These are phyloP conservation scores for Hylia prasina DNA, from an alignment of 2,113 vertebrate genomes.

Conservation along the genomic window DNA sequence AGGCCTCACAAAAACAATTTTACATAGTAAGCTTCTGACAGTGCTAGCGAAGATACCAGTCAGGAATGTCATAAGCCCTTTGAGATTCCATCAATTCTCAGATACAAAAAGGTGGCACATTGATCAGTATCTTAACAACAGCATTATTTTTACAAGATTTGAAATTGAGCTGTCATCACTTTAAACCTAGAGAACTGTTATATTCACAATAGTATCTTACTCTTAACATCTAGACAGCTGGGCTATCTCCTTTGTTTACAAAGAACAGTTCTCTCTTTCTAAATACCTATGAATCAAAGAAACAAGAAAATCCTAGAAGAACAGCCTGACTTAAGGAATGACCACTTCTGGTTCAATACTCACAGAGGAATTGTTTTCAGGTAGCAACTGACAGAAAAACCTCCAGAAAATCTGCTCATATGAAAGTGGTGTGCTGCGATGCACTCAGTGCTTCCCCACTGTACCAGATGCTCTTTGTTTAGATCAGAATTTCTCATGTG, in stretches of 20 bases:
- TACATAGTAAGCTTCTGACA: background rate
- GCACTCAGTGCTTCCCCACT: background rate
- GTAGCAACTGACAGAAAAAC: background rate
- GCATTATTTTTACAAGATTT: background rate
- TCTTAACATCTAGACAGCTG: background rate
- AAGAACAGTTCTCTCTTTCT: background rate
- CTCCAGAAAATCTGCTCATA: background rate
- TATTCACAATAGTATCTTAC: background rate
- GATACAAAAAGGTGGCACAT: background rate
- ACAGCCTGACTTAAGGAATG: background rate
- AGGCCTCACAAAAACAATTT: background rate
- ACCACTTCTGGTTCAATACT: background rate
- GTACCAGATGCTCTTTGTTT: background rate
- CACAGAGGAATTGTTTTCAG: background rate
- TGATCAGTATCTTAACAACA: background rate
- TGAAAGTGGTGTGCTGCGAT: background rate
- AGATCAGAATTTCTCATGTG: background rate
- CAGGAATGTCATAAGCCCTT: background rate
- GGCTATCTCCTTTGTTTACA: background rate
- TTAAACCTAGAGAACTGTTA: background rate
- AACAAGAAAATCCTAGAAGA: background rate
- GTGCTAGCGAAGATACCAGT: rapidly evolving
- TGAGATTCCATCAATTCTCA: background rate
- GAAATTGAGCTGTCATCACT: background rate
- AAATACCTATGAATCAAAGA: background rate